Evolutionary conservation across 2,797 vertebrate species (phyloP).

Genomic region (Enteromius paludinosus): DNA sequence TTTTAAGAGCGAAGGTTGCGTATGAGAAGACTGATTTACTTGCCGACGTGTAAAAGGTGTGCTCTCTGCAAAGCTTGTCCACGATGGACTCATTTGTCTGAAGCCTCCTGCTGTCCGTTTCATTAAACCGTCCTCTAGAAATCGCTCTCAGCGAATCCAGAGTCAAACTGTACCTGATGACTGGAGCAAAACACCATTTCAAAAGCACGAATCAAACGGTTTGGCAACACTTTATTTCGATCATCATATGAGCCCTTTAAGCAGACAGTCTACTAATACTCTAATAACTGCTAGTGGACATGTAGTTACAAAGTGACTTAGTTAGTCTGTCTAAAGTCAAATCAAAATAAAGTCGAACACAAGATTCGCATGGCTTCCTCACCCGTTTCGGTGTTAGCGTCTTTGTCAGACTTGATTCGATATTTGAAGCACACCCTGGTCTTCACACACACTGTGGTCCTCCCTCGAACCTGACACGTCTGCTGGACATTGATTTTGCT

Average conservation of each 20-base stretch:
- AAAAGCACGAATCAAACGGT: neutral
- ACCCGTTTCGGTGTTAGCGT: neutral
- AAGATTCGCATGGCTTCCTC: slow-evolving; percentile 15
- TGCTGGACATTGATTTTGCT: slow-evolving; percentile 91
- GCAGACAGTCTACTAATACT: too few species aligned
- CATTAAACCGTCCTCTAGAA: slow-evolving; percentile 84
- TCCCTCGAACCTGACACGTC: slow-evolving; percentile 80
- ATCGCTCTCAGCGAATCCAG: slow-evolving; percentile 87
- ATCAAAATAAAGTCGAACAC: too few species aligned
- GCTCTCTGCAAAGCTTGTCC: slow-evolving; percentile 72
- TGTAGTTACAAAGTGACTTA: too few species aligned
- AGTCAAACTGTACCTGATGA: slow-evolving; percentile 81
- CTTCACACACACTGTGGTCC: slow-evolving; percentile 83
- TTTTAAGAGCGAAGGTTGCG: neutral
- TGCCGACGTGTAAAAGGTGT: slow-evolving; percentile 94
- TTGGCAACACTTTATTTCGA: too few species aligned
- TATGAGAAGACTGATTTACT: slow-evolving; percentile 82
- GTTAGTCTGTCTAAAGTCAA: too few species aligned
- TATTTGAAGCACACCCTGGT: slow-evolving; percentile 84
- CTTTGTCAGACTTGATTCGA: slow-evolving; percentile 84
- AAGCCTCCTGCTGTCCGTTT: slow-evolving; percentile 79
- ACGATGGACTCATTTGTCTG: slow-evolving; percentile 73
- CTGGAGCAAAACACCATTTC: slow-evolving; percentile 60
- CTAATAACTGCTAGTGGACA: too few species aligned
- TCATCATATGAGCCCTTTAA: too few species aligned